A percentile compares a stretch with the other conserved stretches of the same genome.
phyloP scores from a whole-genome alignment of 2,888 invertebrate species.

The Drosophila formosana region DNA sequence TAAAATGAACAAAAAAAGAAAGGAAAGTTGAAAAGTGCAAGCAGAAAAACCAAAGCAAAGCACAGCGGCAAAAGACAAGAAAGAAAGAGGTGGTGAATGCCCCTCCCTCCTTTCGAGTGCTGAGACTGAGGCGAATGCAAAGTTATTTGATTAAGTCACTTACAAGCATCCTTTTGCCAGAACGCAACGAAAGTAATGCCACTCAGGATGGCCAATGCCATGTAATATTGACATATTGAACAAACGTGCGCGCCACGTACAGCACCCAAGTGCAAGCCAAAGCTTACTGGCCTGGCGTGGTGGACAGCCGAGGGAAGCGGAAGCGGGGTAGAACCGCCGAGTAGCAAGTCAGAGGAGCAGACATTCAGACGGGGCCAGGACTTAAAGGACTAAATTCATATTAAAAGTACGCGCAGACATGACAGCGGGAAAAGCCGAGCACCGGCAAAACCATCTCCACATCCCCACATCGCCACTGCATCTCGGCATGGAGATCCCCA shows the following conservation, averaged over 20 bases:
- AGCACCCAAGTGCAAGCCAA: constrained; percentile 52
- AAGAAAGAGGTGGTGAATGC: neutral
- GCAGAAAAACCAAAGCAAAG: constrained; percentile 27
- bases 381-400: constrained; percentile 81
- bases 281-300: constrained; percentile 31
- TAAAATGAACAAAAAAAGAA: constrained; percentile 42
- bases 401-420: constrained; percentile 78
- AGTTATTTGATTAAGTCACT: constrained; percentile 81
- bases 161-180: constrained; percentile 57
- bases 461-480: too few species aligned
- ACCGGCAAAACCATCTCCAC: neutral
- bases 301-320: constrained; percentile 5
- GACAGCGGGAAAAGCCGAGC: constrained; percentile 62
- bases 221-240: constrained; percentile 81
- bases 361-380: constrained; percentile 53
- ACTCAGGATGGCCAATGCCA: constrained; percentile 67
- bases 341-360: constrained; percentile 6
- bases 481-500: neutral
- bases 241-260: constrained; percentile 69
- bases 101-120: too few species aligned
- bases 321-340: neutral
- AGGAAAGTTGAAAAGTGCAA: constrained; percentile 36
- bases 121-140: constrained; percentile 57
- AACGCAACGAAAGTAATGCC: constrained; percentile 62
- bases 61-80: neutral